A percentile compares a stretch with the other conserved stretches of the same genome.
Conservation (phyloP, 2,797 vertebrate species). For the Tiaroga cobitis region DNA sequence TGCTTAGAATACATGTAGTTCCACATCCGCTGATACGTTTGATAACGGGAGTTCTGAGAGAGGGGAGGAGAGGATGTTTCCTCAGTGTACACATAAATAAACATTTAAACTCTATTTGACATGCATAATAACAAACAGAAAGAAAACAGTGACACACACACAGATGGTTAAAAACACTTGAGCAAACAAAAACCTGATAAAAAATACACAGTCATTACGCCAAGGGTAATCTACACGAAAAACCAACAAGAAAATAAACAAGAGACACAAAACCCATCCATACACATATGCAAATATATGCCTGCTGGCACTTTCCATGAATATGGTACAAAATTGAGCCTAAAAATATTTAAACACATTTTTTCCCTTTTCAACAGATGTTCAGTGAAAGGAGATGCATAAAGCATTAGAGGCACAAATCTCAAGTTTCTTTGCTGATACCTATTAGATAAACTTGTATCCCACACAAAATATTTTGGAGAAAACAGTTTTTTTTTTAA, state of each 20-base stretch:
- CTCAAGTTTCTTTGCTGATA: not conserved
- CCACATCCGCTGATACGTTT: conserved; percentile 95
- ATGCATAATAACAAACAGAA: not conserved
- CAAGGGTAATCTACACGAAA: conserved; percentile 15
- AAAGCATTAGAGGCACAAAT: not conserved
- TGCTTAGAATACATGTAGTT: conserved; percentile 95
- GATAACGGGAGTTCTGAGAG: conserved; percentile 87
- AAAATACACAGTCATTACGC: conserved; percentile 27
- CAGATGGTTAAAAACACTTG: conserved; percentile 25
- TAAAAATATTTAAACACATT: not conserved
- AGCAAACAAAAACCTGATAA: conserved; percentile 31
- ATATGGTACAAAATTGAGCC: not conserved
- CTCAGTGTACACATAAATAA: conserved; percentile 3
- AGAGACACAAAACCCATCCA: conserved; percentile 25
- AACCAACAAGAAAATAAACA: conserved; percentile 21
- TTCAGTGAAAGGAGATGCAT: not conserved
- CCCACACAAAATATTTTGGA: too few relatives aligned
- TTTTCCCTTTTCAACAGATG: not conserved
- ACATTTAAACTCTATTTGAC: not conserved
- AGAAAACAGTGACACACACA: not conserved
- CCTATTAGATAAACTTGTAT: not conserved
- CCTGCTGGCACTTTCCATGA: not conserved
- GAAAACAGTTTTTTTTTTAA: too few relatives aligned
- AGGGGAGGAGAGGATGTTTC: not conserved
- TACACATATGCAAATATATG: conserved; percentile 28